Base-by-base conservation (phyloP, 2,888 invertebrate species). In the Lypha dubia region DNA sequence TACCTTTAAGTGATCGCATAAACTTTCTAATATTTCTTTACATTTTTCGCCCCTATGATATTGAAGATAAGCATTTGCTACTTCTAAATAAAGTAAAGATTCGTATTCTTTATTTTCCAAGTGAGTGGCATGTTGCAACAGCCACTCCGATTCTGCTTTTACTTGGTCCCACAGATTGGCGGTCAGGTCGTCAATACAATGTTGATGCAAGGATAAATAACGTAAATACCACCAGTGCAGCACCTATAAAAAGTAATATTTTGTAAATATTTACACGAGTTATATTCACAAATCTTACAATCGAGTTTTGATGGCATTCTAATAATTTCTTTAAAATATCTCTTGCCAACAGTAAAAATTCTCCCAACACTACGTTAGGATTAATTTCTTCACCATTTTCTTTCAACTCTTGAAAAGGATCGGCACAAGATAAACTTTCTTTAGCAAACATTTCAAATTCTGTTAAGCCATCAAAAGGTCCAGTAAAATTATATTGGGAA, bases 401-500 rank as follows among this genome's bases (percentile, higher is more conserved):
- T 65, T 90, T 91, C 0, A 91, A 86, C 20, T 87, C 86, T 5
- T 86, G 88, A 44, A 85, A 83, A 0, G 89, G 85, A 76, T 88
- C 85, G 15, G 53, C 63, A 1, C 53, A 79, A 11, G 82, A 38
- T 13, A 2, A 73, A 8, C 5, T 76, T 70, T 58, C 87, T 13
- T 35, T 86, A 4, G 44, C 62, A 28, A 84, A 86, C 9, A 67
- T 22, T 28, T 53, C n/a, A 4, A 88, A 87, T 0, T 75, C 70
- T 13, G 68, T 32, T 7, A 88, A 8, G 58, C 88, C 87, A 22
- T 87, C 83, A 53, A 91, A 90, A 8, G 97, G 96, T 0, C 97
- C 96, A 67, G 95, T 95, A 94, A 97, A 98, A 92, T 98, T 98
- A 71, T 93, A 93, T 90, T 97, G 96, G 73, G 96, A 94, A 92